phyloP scores from a whole-genome alignment of 2,888 invertebrate genomes.

The Tetrapedia diversipes region DNA sequence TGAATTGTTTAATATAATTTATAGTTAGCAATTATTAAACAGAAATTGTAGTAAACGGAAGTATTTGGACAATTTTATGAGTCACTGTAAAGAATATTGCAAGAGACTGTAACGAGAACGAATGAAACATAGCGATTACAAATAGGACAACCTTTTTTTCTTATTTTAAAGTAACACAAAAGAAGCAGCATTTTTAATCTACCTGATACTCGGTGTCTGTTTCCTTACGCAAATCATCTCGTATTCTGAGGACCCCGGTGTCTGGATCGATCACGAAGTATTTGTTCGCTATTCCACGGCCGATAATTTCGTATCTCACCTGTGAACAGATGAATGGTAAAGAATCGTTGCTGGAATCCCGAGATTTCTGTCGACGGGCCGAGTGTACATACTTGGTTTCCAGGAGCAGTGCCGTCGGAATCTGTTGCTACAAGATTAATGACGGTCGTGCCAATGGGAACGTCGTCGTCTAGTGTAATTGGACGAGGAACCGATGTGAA shows the following conservation, averaged over 20 bases:
- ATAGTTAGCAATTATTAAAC: no score
- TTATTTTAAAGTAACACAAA: no score
- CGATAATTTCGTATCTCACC: slow-evolving; percentile 90
- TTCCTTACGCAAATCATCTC: slow-evolving; percentile 93
- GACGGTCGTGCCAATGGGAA: slow-evolving; percentile 91
- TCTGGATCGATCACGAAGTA: slow-evolving; percentile 95
- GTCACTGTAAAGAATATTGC: no score
- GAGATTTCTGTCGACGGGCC: neutral
- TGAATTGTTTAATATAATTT: no score
- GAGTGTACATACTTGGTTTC: slow-evolving; percentile 86
- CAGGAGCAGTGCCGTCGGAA: slow-evolving; percentile 92
- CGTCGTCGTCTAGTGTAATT: slow-evolving; percentile 92
- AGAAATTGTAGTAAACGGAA: no score
- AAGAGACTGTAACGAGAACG: no score
- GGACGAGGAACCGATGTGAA: slow-evolving; percentile 93
- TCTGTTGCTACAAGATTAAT: slow-evolving; percentile 92
- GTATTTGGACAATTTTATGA: no score
- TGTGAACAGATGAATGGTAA: slow-evolving; percentile 54
- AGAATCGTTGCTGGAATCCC: neutral
- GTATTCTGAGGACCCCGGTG: slow-evolving; percentile 90
- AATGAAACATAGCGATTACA: neutral
- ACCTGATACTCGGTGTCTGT: slow-evolving; percentile 94
- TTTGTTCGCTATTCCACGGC: slow-evolving; percentile 91
- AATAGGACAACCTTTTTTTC: no score
- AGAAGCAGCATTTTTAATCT: neutral